phyloP scores from a whole-genome alignment of 2,888 invertebrate species.

The Tipula helvola region DNA sequence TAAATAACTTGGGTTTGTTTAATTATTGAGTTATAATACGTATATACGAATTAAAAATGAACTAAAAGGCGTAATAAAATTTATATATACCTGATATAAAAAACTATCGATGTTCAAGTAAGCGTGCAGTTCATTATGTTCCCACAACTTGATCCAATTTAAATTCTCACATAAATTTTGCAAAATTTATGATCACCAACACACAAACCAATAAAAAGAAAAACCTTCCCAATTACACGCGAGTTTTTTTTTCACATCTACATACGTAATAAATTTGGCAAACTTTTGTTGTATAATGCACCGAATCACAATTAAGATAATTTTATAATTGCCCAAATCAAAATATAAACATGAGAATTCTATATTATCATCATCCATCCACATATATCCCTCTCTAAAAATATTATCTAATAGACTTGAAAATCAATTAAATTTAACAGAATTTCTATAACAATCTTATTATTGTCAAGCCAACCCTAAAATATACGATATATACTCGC shows the following conservation, averaged over 20 bases:
- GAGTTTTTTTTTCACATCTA: background rate
- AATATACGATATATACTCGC: background rate
- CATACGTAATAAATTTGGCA: background rate
- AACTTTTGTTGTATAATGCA: background rate
- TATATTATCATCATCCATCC: background rate
- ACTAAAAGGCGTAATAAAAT: no score
- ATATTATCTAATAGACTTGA: background rate
- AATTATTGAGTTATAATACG: no score
- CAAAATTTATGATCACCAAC: background rate
- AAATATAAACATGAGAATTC: background rate
- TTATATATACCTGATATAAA: no score
- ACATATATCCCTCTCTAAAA: background rate
- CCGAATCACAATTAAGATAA: background rate
- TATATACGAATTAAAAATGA: no score
- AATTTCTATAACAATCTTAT: background rate
- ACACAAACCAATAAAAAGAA: background rate
- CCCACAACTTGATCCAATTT: background rate
- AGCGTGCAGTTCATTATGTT: background rate
- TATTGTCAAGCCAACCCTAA: background rate
- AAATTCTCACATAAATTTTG: background rate
- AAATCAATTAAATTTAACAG: background rate
- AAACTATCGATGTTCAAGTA: no score
- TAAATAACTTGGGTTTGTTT: no score
- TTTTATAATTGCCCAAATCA: conserved; percentile 4
- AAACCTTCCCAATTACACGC: background rate